Percentiles rank a stretch among this genome's conserved stretches.
These are phyloP conservation scores for Champsocephalus gunnari DNA, from an alignment of 2,797 vertebrate genomes.

Conservation along the genomic window DNA sequence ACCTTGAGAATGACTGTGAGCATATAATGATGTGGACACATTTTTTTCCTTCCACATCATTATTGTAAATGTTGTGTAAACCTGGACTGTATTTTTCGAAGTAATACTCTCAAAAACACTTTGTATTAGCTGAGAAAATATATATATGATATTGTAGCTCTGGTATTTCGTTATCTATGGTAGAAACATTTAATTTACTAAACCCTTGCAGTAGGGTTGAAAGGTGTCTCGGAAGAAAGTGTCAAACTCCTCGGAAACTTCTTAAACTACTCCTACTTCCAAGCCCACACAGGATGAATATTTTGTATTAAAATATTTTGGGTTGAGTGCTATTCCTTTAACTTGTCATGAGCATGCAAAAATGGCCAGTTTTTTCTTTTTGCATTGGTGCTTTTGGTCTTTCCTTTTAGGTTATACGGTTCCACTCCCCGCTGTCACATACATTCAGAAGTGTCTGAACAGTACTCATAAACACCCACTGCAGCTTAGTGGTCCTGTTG, in stretches of 20 bases:
- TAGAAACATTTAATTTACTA: neutral
- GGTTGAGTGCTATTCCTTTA: neutral
- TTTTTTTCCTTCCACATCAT: neutral
- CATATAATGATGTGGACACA: too few species aligned
- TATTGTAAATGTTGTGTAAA: slow-evolving; percentile 3
- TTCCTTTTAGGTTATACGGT: neutral
- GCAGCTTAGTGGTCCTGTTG: slow-evolving; percentile 3
- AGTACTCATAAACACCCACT: neutral
- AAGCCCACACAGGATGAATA: neutral
- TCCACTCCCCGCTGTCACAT: neutral
- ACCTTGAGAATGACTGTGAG: neutral
- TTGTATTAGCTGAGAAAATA: neutral
- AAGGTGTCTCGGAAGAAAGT: neutral
- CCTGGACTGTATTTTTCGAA: neutral
- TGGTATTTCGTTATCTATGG: too few species aligned
- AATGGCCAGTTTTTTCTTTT: neutral
- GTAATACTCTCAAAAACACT: neutral
- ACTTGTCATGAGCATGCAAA: neutral
- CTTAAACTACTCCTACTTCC: neutral
- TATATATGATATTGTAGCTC: too few species aligned
- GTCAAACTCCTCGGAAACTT: neutral
- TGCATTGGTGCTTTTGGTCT: too few species aligned
- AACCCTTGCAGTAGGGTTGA: neutral
- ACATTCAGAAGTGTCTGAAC: neutral
- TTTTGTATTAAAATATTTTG: neutral